These are phyloP conservation scores for Alloscopus bannaensis DNA, from an alignment of 2,888 invertebrate genomes.

Conservation along the genomic window DNA sequence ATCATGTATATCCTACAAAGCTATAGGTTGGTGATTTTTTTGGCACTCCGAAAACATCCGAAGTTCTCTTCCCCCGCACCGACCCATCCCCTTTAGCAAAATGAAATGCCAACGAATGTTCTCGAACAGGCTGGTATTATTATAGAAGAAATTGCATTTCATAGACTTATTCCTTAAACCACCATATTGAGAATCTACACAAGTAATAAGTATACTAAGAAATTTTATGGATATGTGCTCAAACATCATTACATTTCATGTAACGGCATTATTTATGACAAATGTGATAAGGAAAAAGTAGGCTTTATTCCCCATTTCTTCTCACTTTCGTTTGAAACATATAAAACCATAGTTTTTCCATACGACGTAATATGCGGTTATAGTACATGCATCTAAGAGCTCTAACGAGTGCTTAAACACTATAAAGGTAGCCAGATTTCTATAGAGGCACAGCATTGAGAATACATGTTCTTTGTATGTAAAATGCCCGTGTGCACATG, in stretches of 20 bases:
- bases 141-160: not conserved
- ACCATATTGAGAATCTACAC: not conserved
- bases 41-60: conserved; percentile 38
- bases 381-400: too few species aligned
- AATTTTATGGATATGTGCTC: not conserved
- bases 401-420: too few species aligned
- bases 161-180: not conserved
- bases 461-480: not conserved
- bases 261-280: not conserved
- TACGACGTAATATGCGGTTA: too few species aligned
- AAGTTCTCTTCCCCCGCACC: conserved; percentile 15
- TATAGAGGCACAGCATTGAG: too few species aligned
- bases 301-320: not conserved
- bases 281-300: conserved; percentile 2
- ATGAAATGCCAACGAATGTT: not conserved
- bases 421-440: too few species aligned
- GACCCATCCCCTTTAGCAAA: conserved; percentile 5
- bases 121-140: not conserved
- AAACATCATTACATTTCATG: not conserved
- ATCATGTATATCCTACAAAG: not conserved
- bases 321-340: not conserved
- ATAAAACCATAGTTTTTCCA: not conserved
- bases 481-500: too few species aligned
- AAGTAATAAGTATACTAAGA: not conserved
- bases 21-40: conserved; percentile 24